phyloP scores from a whole-genome alignment of 1,140 invertebrate species.

The Dreissena rostriformis region DNA sequence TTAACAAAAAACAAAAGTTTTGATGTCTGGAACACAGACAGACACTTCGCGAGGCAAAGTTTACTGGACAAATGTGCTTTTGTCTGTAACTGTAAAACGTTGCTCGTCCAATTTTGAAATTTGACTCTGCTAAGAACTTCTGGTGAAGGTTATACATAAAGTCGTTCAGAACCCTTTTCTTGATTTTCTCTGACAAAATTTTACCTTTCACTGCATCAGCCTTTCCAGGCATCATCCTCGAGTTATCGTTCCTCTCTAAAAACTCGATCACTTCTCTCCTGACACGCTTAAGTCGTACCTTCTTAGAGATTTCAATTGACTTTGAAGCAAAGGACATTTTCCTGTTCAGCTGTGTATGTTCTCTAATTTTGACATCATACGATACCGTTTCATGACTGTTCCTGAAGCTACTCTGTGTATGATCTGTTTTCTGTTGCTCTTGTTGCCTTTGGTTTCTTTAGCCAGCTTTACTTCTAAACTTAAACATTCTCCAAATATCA shows the following conservation, averaged over 20 bases:
- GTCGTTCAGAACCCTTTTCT: constrained; percentile 1
- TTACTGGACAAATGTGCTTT: neutral
- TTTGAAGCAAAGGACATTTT: neutral
- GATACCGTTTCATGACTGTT: neutral
- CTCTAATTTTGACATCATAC: neutral
- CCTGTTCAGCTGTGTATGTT: neutral
- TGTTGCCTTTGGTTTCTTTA: neutral
- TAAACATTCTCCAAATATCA: neutral
- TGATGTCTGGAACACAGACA: constrained; percentile 11
- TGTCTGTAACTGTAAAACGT: neutral
- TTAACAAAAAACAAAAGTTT: neutral
- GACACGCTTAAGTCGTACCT: neutral
- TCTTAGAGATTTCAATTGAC: neutral
- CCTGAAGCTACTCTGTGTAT: neutral
- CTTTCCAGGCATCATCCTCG: neutral
- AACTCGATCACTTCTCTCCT: neutral
- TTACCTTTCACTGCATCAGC: neutral
- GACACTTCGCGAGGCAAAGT: constrained; percentile 13
- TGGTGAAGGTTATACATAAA: neutral
- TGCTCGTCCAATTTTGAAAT: neutral
- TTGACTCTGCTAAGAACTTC: neutral
- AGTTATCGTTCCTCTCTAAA: constrained; percentile 24
- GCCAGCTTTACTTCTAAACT: neutral
- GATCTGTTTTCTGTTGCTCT: neutral
- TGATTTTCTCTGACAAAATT: neutral